phyloP scores from a whole-genome alignment of 2,113 vertebrate species.

The Melanerpes aurifrons region DNA sequence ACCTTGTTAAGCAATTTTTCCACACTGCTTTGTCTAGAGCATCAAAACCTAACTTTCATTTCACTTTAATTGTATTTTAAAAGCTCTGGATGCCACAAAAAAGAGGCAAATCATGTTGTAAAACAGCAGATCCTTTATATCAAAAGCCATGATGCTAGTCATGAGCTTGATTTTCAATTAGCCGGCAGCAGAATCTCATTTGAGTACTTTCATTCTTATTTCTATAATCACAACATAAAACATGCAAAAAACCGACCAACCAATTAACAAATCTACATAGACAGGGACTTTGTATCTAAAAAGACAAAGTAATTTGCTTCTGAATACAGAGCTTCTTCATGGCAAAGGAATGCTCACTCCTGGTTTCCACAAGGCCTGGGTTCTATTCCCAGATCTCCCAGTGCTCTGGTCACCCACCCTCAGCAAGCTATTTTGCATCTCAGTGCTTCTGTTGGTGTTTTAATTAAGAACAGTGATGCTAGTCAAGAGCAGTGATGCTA shows the following conservation, averaged over 20 bases:
- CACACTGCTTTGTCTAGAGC: neutral
- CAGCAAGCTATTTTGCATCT: neutral
- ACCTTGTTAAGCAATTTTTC: neutral
- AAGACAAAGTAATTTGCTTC: neutral
- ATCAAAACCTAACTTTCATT: neutral
- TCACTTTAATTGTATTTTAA: neutral
- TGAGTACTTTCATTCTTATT: neutral
- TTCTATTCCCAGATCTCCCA: neutral
- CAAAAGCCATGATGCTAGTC: neutral
- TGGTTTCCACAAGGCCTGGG: neutral
- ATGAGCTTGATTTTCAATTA: neutral
- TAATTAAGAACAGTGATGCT: neutral
- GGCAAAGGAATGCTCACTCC: neutral
- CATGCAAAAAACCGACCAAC: neutral
- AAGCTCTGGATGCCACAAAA: neutral
- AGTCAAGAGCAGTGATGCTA: neutral
- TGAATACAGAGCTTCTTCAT: neutral
- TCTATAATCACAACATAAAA: neutral
- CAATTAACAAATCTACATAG: neutral
- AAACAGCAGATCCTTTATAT: neutral
- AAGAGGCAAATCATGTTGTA: neutral
- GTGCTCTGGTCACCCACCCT: neutral
- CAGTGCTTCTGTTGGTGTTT: neutral
- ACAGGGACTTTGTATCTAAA: neutral
- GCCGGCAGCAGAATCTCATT: neutral